Base-by-base conservation (phyloP, 2,797 vertebrate species). In the Columba guinea region DNA sequence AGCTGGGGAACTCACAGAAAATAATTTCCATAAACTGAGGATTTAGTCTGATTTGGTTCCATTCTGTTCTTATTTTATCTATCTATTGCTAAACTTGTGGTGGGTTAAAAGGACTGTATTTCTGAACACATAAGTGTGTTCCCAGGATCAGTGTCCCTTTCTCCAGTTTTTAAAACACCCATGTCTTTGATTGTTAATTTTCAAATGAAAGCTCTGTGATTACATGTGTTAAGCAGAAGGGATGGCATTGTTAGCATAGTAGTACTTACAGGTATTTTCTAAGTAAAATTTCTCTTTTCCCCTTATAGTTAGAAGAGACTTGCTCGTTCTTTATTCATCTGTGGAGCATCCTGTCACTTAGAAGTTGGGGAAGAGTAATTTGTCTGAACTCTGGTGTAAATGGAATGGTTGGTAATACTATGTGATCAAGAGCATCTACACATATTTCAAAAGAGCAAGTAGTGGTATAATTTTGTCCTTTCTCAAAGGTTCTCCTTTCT, bases 381-480 rank as follows among this genome's bases (percentile, higher is more conserved):
- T 49, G 13, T 32, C 37, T 56, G 39, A 81, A 68, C 64, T 81
- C 35, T 26, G 5, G 4, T 51, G 41, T 12, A 46, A 53, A 69
- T 75, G 6, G 9, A 62, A 41, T 48, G 5, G 6, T 75, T 75
- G 87, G 14, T 30, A 82, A 23, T 19, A 34, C 9, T 49, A 16
- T 26, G 18, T 1, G 2, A 60, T 34, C 17, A 68, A 90, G 8
- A 59, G 1, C 24, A 67, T 26, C 16, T 22, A 19, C 0, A 0
- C 37, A 11, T 18, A 7, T 71, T 84, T 87, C n/a, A 35, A 65
- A 83, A 35, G 4, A 55, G 46, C 32, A 67, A 67, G 3, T 18
- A 6, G 5, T 78, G 22, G 7, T 26, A 23, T 56, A 75, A 49
- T 5, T 63, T 77, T 21, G 4, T 68, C 10, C 13, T 59, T 86